Base-by-base conservation (phyloP, 1,140 invertebrate genomes). In the Caenorhabditis briggsae region DNA sequence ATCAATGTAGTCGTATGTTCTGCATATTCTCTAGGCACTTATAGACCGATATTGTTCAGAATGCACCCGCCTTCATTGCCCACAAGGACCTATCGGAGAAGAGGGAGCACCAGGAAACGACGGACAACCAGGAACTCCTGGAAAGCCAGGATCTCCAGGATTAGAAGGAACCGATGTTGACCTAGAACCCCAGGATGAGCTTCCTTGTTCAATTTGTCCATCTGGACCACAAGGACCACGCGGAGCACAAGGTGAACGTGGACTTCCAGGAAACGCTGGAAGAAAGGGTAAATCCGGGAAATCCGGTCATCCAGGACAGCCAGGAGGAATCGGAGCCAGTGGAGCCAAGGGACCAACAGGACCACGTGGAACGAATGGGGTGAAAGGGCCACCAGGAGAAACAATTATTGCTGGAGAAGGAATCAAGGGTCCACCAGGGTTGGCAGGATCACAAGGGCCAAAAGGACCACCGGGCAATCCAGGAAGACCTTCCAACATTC, bases 401-500 rank as follows among this genome's bases (percentile, higher is more conserved):
- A 84, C 82, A 43, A 74, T 78, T 83, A 88, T 88, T 84, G 87
- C 85, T 61, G 87, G 87, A 82, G 82, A 59, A 33, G 87, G 87
- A 55, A 84, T 88, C 55, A 87, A 65, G 18, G 87, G 87, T 50
- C 87, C 87, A 16, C 33, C 48, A 41, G 87, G 87, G 18, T 74
- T 59, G 59, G 18, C 61, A 16, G 88, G 88, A 56, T 41, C 88
- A 23, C 50, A 33, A 18, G 88, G 88, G 78, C 86, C 87, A 16
- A 88, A 88, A 88, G 88, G 88, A 74, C 64, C 78, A 55, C 88
- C 82, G 16, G 88, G 88, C 20, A 64, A 59, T 82, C 82, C 88
- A 23, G 88, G 88, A 48, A 78, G 82, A 64, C 41, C 82, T 25
- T 84, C 82, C 8, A 88, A 88, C 46, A 86, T 83, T n/a, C 55